These are phyloP conservation scores for Peromyscus polionotus DNA, from an alignment of 2,113 vertebrate species.

Conservation along the genomic window DNA sequence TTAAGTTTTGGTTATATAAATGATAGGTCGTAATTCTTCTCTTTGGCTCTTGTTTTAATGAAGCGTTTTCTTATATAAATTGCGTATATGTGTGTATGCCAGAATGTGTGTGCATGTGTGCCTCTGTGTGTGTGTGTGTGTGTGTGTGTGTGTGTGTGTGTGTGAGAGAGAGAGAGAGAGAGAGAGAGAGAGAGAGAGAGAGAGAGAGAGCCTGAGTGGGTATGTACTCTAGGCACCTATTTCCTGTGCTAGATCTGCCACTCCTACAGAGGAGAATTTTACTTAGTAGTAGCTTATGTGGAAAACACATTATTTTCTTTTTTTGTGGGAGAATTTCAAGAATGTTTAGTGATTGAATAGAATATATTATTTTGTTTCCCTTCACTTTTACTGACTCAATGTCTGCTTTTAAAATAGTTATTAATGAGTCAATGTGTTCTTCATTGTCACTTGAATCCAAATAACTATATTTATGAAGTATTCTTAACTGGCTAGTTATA, in stretches of 20 bases:
- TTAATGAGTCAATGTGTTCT: slow-evolving; percentile 58
- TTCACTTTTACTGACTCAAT: slow-evolving; percentile 52
- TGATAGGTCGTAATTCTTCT: background rate
- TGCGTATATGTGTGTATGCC: background rate
- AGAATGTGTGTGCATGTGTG: background rate
- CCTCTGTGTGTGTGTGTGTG: background rate
- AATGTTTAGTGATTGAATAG: background rate
- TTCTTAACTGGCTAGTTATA: slow-evolving; percentile 59
- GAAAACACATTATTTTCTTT: background rate
- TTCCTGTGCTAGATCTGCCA: background rate
- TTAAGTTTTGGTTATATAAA: background rate
- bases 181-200: too few species aligned
- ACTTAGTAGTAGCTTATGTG: background rate
- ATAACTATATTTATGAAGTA: slow-evolving; percentile 53
- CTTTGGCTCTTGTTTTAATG: background rate
- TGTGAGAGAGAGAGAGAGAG: background rate
- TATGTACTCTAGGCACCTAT: background rate
- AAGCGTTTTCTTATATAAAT: background rate
- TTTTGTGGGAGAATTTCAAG: background rate
- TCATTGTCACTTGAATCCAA: slow-evolving; percentile 47
- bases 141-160: background rate
- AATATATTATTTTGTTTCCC: slow-evolving; percentile 41
- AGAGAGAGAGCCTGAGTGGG: too few species aligned
- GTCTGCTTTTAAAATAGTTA: slow-evolving; percentile 55
- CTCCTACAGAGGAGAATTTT: background rate